phyloP scores from a whole-genome alignment of 2,888 invertebrate genomes.

The Unio delphinus region DNA sequence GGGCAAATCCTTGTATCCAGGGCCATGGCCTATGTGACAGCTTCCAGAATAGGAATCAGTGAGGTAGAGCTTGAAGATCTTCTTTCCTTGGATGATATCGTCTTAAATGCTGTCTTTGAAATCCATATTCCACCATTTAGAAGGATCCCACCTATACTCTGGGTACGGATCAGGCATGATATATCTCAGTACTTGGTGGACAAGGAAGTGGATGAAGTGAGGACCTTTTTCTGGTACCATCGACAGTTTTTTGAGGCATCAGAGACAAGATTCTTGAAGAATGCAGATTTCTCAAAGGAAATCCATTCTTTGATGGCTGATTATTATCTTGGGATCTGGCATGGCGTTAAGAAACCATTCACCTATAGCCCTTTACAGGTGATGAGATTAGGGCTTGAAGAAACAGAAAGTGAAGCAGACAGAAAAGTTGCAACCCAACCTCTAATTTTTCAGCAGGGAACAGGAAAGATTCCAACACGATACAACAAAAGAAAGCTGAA shows the following conservation, averaged over 20 bases:
- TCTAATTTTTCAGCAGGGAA: constrained; percentile 44
- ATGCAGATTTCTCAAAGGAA: constrained; percentile 28
- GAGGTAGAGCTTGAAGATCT: constrained; percentile 64
- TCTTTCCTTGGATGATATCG: constrained; percentile 61
- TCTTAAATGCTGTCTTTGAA: constrained; percentile 57
- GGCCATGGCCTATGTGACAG: constrained; percentile 59
- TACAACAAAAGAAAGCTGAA: constrained; percentile 66
- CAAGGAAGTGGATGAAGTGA: constrained; percentile 60
- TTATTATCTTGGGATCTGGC: constrained; percentile 65
- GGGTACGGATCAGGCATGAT: constrained; percentile 57
- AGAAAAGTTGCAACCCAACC: constrained; percentile 64
- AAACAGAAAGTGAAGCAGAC: constrained; percentile 51
- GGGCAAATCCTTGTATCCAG: constrained; percentile 53
- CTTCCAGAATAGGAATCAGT: constrained; percentile 56
- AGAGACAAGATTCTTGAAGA: constrained; percentile 41
- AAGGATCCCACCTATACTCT: constrained; percentile 62
- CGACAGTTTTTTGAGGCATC: constrained; percentile 63
- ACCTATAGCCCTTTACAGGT: constrained; percentile 41
- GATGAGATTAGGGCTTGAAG: constrained; percentile 38
- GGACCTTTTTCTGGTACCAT: constrained; percentile 65
- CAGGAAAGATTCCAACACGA: constrained; percentile 20
- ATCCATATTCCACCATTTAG: constrained; percentile 63
- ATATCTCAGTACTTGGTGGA: constrained; percentile 60
- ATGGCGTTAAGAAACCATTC: constrained; percentile 61
- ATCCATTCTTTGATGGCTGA: constrained; percentile 63